Evolutionary conservation across 2,113 vertebrate genomes (phyloP).

Genomic region (Odobenus rosmarus): DNA sequence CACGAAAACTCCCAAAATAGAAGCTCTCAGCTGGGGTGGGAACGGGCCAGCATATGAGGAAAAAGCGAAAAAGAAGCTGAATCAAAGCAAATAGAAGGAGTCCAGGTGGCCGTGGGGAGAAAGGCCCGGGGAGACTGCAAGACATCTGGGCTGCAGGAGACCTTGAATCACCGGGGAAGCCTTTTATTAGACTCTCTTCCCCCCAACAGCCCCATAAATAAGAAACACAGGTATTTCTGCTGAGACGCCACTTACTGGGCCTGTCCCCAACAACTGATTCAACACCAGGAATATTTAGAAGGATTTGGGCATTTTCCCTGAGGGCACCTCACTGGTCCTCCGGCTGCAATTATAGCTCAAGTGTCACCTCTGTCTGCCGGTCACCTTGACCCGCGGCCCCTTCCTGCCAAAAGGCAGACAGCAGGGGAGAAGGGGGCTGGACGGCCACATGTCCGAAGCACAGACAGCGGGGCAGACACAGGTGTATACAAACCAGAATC

Average conservation of each 20-base stretch:
- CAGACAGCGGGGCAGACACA: not conserved
- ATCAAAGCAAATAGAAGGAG: conserved; percentile 66
- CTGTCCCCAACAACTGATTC: not conserved
- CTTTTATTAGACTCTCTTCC: not conserved
- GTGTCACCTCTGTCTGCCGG: not conserved
- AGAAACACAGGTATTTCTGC: not conserved
- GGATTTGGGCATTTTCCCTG: not conserved
- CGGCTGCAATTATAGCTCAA: not conserved
- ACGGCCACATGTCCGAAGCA: not conserved
- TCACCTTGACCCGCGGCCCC: not conserved
- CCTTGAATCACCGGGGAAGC: conserved; percentile 20
- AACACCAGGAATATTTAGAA: not conserved
- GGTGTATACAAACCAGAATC: too few species aligned
- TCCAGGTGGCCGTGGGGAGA: conserved; percentile 57
- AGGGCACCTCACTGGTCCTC: fast-evolving
- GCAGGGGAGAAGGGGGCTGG: not conserved
- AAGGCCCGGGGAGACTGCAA: not conserved
- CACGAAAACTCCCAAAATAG: conserved; percentile 80
- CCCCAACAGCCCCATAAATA: not conserved
- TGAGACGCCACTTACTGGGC: not conserved
- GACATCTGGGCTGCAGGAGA: conserved; percentile 12
- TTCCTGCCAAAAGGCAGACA: not conserved
- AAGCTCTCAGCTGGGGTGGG: conserved; percentile 70
- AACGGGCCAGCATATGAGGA: conserved; percentile 43
- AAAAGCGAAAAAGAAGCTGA: conserved; percentile 32